phyloP scores from a whole-genome alignment of 2,888 invertebrate species.

The Neocrepidodera transversa region DNA sequence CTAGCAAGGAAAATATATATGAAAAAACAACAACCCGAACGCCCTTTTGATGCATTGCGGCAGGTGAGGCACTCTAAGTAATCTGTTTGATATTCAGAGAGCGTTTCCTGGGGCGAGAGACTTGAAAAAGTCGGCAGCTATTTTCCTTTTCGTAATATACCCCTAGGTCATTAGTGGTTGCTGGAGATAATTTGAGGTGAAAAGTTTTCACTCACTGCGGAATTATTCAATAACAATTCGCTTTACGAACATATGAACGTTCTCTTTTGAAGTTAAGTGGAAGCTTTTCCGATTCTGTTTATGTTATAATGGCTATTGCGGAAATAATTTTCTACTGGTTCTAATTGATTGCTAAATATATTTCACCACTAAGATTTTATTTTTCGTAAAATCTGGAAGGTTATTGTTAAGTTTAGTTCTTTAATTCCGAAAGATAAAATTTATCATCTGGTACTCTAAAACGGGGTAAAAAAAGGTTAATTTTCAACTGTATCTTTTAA shows the following conservation, averaged over 20 bases:
- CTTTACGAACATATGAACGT: neutral
- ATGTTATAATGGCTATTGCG: too few relatives aligned
- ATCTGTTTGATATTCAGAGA: conserved; percentile 27
- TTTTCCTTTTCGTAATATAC: conserved; percentile 27
- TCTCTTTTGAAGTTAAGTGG: neutral
- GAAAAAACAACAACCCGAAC: conserved; percentile 16
- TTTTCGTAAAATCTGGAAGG: too few relatives aligned
- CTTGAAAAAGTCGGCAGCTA: conserved; percentile 27
- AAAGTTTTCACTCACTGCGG: conserved; percentile 19
- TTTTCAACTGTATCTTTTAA: too few relatives aligned
- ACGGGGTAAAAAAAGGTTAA: too few relatives aligned
- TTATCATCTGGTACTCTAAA: too few relatives aligned
- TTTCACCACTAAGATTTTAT: too few relatives aligned
- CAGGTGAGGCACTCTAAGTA: conserved; percentile 27
- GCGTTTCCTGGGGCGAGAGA: conserved; percentile 25
- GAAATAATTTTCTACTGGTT: too few relatives aligned
- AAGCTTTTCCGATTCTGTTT: neutral
- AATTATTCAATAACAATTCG: conserved; percentile 25
- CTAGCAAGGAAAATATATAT: conserved; percentile 16
- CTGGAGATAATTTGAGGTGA: conserved; percentile 21
- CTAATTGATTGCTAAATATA: too few relatives aligned
- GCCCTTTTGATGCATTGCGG: conserved; percentile 29
- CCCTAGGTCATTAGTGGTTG: conserved; percentile 28
- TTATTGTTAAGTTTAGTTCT: too few relatives aligned
- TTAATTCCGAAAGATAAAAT: too few relatives aligned